Percentiles rank a stretch among this genome's conserved stretches.
Evolutionary conservation across 2,888 invertebrate species (phyloP).

Genomic region (Endomychus coccineus): DNA sequence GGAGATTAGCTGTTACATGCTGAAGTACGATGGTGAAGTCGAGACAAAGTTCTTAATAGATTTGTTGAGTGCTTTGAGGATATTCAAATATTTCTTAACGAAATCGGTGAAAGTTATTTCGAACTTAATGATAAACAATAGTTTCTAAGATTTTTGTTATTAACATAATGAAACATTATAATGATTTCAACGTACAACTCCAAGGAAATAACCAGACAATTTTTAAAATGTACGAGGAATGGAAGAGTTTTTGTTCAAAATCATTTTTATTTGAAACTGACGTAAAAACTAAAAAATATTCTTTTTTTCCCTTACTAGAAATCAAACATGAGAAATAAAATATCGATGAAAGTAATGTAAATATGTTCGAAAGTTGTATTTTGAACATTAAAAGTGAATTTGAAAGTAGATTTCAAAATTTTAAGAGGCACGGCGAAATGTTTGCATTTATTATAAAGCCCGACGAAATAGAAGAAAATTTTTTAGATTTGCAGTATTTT

Average conservation of each 20-base stretch:
- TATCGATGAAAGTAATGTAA: too few relatives aligned
- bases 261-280: constrained; percentile 22
- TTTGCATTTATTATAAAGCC: too few relatives aligned
- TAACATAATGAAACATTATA: too few relatives aligned
- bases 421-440: too few relatives aligned
- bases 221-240: constrained; percentile 25
- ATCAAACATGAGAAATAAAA: constrained; percentile 20
- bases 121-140: constrained; percentile 19
- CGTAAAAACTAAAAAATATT: constrained; percentile 22
- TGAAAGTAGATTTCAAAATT: too few relatives aligned
- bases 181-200: too few relatives aligned
- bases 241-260: constrained; percentile 22
- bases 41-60: constrained; percentile 25
- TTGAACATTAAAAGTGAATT: too few relatives aligned
- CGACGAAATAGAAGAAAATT: too few relatives aligned
- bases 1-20: constrained; percentile 24
- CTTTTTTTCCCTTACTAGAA: constrained; percentile 18
- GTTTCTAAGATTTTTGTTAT: constrained; percentile 16
- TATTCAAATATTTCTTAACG: too few relatives aligned
- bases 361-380: too few relatives aligned
- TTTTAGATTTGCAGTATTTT: too few relatives aligned
- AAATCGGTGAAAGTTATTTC: constrained; percentile 21
- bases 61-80: too few relatives aligned
- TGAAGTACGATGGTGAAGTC: constrained; percentile 23
- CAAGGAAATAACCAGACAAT: constrained; percentile 24